Base-by-base conservation (phyloP, 2,888 invertebrate genomes). In the Epiblema foenella region DNA sequence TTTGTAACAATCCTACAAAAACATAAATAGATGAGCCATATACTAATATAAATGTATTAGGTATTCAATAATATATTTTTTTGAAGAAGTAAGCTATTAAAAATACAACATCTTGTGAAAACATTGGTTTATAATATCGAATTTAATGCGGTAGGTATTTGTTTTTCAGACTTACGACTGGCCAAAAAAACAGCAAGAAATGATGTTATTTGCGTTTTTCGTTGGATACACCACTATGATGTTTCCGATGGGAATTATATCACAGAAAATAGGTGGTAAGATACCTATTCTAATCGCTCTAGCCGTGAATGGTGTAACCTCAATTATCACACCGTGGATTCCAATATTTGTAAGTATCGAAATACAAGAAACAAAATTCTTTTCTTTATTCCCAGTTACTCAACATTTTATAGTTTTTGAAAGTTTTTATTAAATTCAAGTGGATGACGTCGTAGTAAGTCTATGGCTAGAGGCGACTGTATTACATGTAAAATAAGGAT, bases 191-290 rank as follows among this genome's bases (percentile, higher is more conserved):
- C 86, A 84, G 0, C 88, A 90, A 62, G 90, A 90, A 72, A 85
- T 89, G 78, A 86, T 89, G 39, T 79, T 92, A 29, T 93, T 92
- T 74, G 88, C 94, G 0, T 94, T 94, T 77, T 94, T 94, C 79
- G 90, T 93, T 78, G 94, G 94, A 0, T 94, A 95, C 75, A 91
- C 94, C 0, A 80, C 86, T 0, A 93, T 94, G 79, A 94, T 93
- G 83, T 70, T 94, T 2, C 94, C 94, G 0, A 93, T 95, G 77
- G 95, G 95, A 0, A 81, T 94, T 33, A 77, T 96, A 15, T 95
- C 95, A 0, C 95, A 95, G 77, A 89, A 87, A 46, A 94, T 94
- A 81, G 96, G 96, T 0, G 95, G 95, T 0, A 95, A 95, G 77
- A 85, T 88, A 56, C 88, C 96, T 0, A 86, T 94, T 11, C 79